Evolutionary conservation across 2,797 vertebrate species (phyloP), one percentile per base, ranked within the genome.

Genomic region (Siniperca undulata): DNA sequence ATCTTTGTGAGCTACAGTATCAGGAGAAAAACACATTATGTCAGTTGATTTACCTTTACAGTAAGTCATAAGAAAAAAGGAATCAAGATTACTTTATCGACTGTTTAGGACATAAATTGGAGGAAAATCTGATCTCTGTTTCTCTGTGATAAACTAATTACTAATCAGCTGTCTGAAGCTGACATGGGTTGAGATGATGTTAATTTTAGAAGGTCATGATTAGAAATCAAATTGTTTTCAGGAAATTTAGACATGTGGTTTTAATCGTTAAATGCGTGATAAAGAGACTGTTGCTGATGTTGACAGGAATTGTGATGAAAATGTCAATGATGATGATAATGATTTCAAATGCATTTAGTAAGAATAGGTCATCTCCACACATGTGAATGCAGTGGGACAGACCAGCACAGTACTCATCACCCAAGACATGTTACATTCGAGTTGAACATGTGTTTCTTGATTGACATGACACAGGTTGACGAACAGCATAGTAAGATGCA

Each of bases 71-170:
- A 36, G 38, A 46, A 22, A 30, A 13, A 70, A 46, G 17, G 24
- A 70, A n/a, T 64, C 34, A 40, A 52, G 44, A 80, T 80, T 36
- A 60, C 17, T 74, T 65, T 59, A 68, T 48, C 13, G 27, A 77
- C 38, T 22, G n/a, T 30, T 61, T 12, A 40, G 24, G 55, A 66
- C 40, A 27, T 48, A 5, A 8, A 27, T 5, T 53, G 24, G 27
- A 42, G 10, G 53, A 8, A 34, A 22, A 52, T 36, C 66, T 69
- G 56, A 42, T 19, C 30, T 40, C 38, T 4, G 20, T 24, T 40
- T 22, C 14, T 34, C 36, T 13, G 38, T 16, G 70, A 38, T 38
- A 0, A 44, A 65, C 17, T 12, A 17, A 27, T 50, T n/a, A 44
- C 11, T 1, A 60, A 60, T 64, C 44, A 67, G 22, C 17, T 44